Base-by-base conservation (phyloP, 2,797 vertebrate species). In the Scomberomorus guttatus region DNA sequence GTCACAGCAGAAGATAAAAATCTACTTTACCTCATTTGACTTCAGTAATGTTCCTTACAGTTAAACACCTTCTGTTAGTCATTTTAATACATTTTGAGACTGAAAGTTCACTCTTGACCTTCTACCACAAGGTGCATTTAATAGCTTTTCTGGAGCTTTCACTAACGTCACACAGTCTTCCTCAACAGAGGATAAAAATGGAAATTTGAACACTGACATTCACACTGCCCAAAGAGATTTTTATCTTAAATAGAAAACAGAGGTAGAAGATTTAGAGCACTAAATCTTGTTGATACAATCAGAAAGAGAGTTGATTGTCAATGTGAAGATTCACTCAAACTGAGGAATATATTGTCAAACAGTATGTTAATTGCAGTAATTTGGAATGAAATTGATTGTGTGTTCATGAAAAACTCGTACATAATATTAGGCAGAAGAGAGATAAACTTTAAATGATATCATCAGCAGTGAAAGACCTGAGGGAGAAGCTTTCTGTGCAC, bases 181-280 rank as follows among this genome's bases (percentile, higher is more conserved):
- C 5, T 48, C 12, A 50, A 4, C n/a, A 52, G 20, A 65, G 9
- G 4, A 51, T 7, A 42, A 42, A 24, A 46, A 46, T 48, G n/a
- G 8, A 20, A 20, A 42, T 44, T 17, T 10, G 3, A 18, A 54
- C 24, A 70, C 60, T 22, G 59, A 80, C 77, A 68, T 73, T 73
- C 59, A 82, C 76, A 83, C 69, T 54, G 69, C 61, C 67, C 29
- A 72, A 69, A 80, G 65, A 88, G 25, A 82, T 64, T 58, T 61
- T n/a, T 79, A 62, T 29, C 18, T 66, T 80, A 67, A 72, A 85
- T 81, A 87, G 75, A 86, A 85, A 87, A 86, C 24, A 82, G 87
- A 93, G 88, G 90, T 91, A 92, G 90, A 87, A 48, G 46, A 48
- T 20, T 48, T 48, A 18, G 46, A 77, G 79, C 70, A 72, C 27